A percentile compares a stretch with the other conserved stretches of the same genome.
Conservation (phyloP, 2,113 vertebrate species). For the Emydocephalus ijimae region DNA sequence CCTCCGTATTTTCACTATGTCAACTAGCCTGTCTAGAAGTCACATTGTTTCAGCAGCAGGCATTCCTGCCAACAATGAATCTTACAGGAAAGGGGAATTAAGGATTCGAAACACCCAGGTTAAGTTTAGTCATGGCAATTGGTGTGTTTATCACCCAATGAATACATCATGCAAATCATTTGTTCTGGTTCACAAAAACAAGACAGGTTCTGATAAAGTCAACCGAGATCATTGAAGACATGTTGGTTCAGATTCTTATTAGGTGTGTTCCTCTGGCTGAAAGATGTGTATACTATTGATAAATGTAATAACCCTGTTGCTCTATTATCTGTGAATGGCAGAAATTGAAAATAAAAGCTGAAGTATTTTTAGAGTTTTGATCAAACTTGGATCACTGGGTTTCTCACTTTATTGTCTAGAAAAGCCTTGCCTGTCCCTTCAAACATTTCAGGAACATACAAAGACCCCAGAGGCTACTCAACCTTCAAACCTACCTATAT, state of each 20-base stretch:
- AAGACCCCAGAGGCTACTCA: neutral
- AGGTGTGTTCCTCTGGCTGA: neutral
- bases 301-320: neutral
- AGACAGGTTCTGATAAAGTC: slow-evolving; percentile 32
- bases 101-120: slow-evolving; percentile 25
- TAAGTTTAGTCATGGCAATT: neutral
- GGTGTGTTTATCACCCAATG: neutral
- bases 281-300: neutral
- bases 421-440: neutral
- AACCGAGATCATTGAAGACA: neutral
- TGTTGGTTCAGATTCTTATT: neutral
- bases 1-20: neutral
- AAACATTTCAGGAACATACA: neutral
- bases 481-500: neutral
- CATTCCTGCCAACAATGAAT: neutral
- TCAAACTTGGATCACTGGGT: slow-evolving; percentile 1
- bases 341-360: slow-evolving; percentile 13
- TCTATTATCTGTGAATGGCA: slow-evolving; percentile 19
- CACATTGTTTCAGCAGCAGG: neutral
- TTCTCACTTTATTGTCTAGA: neutral
- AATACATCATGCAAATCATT: slow-evolving; percentile 1
- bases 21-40: slow-evolving; percentile 20
- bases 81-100: slow-evolving; percentile 3
- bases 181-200: neutral
- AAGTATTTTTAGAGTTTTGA: neutral